Percentiles rank a stretch among this genome's conserved stretches.
phyloP scores from a whole-genome alignment of 2,888 invertebrate genomes.

The Sericinus montela region DNA sequence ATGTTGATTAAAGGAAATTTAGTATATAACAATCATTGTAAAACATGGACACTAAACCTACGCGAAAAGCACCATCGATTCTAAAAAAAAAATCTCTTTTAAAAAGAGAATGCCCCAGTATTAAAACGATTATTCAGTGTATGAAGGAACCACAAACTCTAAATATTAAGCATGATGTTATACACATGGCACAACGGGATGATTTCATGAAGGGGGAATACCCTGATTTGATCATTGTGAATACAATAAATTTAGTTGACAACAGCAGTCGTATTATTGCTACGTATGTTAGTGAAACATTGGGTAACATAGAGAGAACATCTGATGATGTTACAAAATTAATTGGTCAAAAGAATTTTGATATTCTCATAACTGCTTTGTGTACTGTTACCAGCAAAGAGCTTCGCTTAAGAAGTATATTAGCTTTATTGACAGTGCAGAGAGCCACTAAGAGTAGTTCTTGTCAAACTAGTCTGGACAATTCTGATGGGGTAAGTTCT shows the following conservation, averaged over 20 bases:
- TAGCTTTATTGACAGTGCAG: conserved; percentile 41
- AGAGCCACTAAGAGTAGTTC: conserved; percentile 15
- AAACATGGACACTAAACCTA: conserved; percentile 7
- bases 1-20: no score
- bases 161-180: conserved; percentile 35
- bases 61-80: conserved; percentile 17
- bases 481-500: not conserved
- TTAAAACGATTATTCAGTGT: conserved; percentile 10
- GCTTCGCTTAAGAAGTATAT: conserved; percentile 46
- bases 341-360: conserved; percentile 58
- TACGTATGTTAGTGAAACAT: conserved; percentile 28
- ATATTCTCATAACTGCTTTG: conserved; percentile 46
- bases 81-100: conserved; percentile 18
- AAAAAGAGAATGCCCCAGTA: conserved; percentile 6
- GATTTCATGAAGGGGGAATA: conserved; percentile 45
- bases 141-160: conserved; percentile 18
- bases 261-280: conserved; percentile 47
- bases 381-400: conserved; percentile 54
- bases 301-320: conserved; percentile 33
- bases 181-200: conserved; percentile 38
- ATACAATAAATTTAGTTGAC: conserved; percentile 33
- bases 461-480: conserved; percentile 12
- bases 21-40: no score
- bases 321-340: conserved; percentile 47
- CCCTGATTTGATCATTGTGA: conserved; percentile 39